Evolutionary conservation across 2,888 invertebrate species (phyloP).

Genomic region (Gryllus longicercus): DNA sequence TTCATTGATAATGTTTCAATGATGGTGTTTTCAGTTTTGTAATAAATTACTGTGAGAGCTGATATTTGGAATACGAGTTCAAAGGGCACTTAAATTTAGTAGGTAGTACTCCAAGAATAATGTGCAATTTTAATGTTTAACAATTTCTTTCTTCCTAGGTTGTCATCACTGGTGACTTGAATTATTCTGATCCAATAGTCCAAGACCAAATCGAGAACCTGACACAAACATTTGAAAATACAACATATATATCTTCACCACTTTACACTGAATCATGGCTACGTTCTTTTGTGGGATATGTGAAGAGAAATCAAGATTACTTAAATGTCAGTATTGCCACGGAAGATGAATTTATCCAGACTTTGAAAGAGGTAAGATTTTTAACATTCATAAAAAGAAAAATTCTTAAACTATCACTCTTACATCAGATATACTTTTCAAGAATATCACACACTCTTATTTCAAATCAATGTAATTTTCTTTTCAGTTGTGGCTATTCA

Average conservation of each 20-base stretch:
- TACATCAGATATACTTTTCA: neutral
- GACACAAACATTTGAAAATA: constrained; percentile 73
- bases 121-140: too few relatives aligned
- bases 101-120: too few relatives aligned
- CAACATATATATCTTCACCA: constrained; percentile 68
- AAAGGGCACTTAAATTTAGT: too few relatives aligned
- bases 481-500: constrained; percentile 71
- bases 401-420: neutral
- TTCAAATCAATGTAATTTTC: constrained; percentile 33
- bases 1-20: too few relatives aligned
- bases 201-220: constrained; percentile 77
- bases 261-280: constrained; percentile 88
- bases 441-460: neutral
- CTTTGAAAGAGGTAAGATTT: constrained; percentile 64
- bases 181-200: constrained; percentile 74
- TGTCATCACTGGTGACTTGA: constrained; percentile 71
- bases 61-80: too few relatives aligned
- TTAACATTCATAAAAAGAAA: neutral
- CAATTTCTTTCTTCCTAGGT: constrained; percentile 57
- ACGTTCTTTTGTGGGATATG: constrained; percentile 73
- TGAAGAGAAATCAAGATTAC: constrained; percentile 69
- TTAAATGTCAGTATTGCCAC: constrained; percentile 71
- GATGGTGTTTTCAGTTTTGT: too few relatives aligned
- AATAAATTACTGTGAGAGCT: too few relatives aligned
- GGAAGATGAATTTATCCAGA: constrained; percentile 68